Evolutionary conservation across 2,888 invertebrate species (phyloP), one percentile per base, ranked within the genome.

Genomic region (Euclidia mi): DNA sequence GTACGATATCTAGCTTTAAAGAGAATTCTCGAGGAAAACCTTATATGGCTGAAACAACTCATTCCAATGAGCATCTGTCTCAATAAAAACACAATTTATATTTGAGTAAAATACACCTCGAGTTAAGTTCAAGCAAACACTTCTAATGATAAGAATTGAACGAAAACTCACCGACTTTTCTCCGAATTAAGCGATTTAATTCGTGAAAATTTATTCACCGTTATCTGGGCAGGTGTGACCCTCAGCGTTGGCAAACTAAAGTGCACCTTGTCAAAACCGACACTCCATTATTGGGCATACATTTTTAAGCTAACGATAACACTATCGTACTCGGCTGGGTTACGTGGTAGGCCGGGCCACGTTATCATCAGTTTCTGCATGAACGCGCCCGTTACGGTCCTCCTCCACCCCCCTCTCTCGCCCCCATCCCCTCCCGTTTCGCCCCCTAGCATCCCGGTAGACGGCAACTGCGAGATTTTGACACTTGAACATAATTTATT

Each of bases 331-430:
- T 76, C 68, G 72, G 79, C 86, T 81, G 90, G 92, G 93, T 92
- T 92, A 91, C 93, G 91, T 91, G 89, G 92, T 93, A 93, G 94
- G 92, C 92, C 85, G 89, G 87, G 79, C 84, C 75, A 74, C 77
- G 94, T 94, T 94, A 94, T 94, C 95, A 92, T 91, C 92, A 90
- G 88, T 92, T 94, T 94, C 93, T 87, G 86, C 94, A 90, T 94
- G 94, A 92, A 94, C 94, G 94, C 94, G 80, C 84, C 78, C 91
- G 92, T 91, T 91, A 93, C 92, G 86, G 85, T 73, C 71, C 75
- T 80, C 81, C 85, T 76, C 65, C 62, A 61, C 69, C 61, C 63
- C 69, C 43, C 61, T 49, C 15, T 51, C 60, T 44, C 51, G 47
- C 65, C 57, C 74, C 69, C 51, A 46, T 56, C 60, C 53, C 48